A percentile compares a stretch with the other conserved stretches of the same genome.
These are phyloP conservation scores for Falco cherrug DNA, from an alignment of 2,797 vertebrate species.

Conservation along the genomic window DNA sequence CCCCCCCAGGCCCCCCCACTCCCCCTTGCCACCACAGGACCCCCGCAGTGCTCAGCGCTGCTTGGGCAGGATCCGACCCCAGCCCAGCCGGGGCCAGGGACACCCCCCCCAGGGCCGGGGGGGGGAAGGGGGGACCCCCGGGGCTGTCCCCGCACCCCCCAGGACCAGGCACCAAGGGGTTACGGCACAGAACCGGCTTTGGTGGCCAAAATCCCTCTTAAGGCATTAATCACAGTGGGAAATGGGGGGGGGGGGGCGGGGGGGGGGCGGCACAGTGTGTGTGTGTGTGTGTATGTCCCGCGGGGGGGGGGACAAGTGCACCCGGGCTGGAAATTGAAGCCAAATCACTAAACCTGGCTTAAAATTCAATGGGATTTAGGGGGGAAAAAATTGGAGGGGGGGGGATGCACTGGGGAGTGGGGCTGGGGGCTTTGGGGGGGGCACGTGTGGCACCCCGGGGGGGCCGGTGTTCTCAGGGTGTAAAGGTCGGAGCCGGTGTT, in stretches of 20 bases:
- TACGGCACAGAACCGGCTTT: background rate
- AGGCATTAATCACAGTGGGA: background rate
- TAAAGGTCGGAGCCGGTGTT: slow-evolving; percentile 3
- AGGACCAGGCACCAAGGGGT: background rate
- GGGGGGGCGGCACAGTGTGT: background rate
- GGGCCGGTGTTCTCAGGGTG: background rate
- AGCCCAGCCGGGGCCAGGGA: background rate
- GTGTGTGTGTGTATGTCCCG: background rate
- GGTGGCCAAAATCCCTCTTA: slow-evolving; percentile 12
- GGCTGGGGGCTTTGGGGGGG: background rate
- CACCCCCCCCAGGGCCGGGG: background rate
- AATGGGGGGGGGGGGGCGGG: background rate
- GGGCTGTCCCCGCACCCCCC: background rate
- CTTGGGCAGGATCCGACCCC: background rate
- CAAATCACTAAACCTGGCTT: background rate
- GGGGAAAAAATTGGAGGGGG: rapidly evolving
- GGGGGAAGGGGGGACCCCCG: too few relatives aligned
- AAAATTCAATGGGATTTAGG: background rate
- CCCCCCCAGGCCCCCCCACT: background rate
- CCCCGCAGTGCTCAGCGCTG: too few relatives aligned
- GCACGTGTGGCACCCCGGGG: background rate
- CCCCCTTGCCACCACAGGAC: too few relatives aligned
- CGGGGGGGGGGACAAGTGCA: background rate
- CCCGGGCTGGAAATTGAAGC: background rate
- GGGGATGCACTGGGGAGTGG: background rate